A percentile compares a stretch with the other conserved stretches of the same genome.
Evolutionary conservation across 2,113 vertebrate genomes (phyloP).

Genomic region (Nothobranchius kuhntae): DNA sequence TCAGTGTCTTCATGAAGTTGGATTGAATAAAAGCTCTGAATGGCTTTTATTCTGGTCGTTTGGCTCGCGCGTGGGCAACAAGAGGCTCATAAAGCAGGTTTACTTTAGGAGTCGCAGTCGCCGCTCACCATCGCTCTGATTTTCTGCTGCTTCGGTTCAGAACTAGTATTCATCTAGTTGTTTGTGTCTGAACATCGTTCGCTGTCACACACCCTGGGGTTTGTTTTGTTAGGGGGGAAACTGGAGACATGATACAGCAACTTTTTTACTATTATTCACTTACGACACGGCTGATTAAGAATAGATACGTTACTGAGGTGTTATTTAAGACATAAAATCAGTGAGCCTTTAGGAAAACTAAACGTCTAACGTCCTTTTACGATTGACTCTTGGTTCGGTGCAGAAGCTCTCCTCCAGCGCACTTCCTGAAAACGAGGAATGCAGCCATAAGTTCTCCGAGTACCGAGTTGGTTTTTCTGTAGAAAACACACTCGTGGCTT

Average conservation of each 20-base stretch:
- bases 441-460: not conserved
- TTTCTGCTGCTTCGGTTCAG: not conserved
- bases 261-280: conserved; percentile 22
- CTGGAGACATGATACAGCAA: not conserved
- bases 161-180: not conserved
- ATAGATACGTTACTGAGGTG: conserved; percentile 11
- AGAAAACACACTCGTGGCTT: conserved; percentile 15
- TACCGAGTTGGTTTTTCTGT: not conserved
- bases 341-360: conserved; percentile 10
- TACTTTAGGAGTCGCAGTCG: not conserved
- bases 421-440: conserved; percentile 19
- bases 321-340: conserved; percentile 32
- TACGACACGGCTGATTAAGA: conserved; percentile 8
- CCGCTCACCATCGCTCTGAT: not conserved
- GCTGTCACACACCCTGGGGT: not conserved
- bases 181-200: no score
- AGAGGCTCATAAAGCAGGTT: conserved; percentile 10
- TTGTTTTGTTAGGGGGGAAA: not conserved
- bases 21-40: conserved; percentile 48
- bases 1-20: conserved; percentile 42
- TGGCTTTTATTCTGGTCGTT: conserved; percentile 27
- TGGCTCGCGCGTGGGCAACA: not conserved
- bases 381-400: conserved; percentile 15
- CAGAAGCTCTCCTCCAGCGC: not conserved
- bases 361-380: conserved; percentile 24